Percentiles rank a stretch among this genome's conserved stretches.
Evolutionary conservation across 2,888 invertebrate genomes (phyloP).

Genomic region (Vanessa cardui): DNA sequence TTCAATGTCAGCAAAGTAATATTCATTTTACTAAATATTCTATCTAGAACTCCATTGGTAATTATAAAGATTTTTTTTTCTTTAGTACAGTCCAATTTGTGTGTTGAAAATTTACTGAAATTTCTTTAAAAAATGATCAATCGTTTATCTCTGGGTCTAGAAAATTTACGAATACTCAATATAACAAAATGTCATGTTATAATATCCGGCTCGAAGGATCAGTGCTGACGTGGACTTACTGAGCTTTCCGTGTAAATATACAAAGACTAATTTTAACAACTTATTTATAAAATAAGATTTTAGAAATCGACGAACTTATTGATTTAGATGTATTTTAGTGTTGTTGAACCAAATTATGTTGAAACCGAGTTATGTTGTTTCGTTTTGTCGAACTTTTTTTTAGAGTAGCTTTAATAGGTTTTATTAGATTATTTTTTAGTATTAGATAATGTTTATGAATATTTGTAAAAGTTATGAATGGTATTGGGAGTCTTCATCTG

Average conservation of each 20-base stretch:
- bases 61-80: too few relatives aligned
- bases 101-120: neutral
- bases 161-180: neutral
- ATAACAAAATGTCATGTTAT: neutral
- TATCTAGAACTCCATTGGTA: neutral
- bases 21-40: neutral
- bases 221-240: constrained; percentile 5
- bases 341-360: constrained; percentile 35
- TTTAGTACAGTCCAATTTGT: neutral
- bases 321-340: constrained; percentile 23
- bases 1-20: neutral
- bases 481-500: constrained; percentile 1
- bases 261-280: constrained; percentile 32
- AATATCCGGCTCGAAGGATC: constrained; percentile 23
- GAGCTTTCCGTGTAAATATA: constrained; percentile 35
- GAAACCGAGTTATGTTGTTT: constrained; percentile 25
- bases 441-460: constrained; percentile 1
- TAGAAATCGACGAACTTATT: constrained; percentile 28
- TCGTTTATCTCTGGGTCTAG: neutral
- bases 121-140: neutral
- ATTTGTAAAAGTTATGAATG: neutral
- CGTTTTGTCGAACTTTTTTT: constrained; percentile 17
- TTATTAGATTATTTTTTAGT: constrained; percentile 10
- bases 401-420: constrained; percentile 26
- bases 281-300: constrained; percentile 31